Conservation (phyloP, 2,113 vertebrate genomes). For the Bos indicus region DNA sequence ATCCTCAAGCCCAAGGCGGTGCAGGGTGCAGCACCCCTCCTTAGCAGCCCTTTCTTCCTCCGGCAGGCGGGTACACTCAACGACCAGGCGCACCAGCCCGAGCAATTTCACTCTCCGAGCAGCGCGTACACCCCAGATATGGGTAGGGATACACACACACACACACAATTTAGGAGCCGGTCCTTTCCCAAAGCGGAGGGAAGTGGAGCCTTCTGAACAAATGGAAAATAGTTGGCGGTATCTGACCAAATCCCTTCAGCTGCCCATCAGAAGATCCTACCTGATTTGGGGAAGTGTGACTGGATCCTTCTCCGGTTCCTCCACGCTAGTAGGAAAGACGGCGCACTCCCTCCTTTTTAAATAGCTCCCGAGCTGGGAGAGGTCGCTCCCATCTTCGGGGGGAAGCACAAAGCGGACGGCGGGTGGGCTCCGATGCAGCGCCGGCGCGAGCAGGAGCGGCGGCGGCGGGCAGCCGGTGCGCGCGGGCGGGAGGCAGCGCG, state of each 20-base stretch:
- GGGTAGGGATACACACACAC: neutral
- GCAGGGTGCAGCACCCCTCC: conserved; percentile 56
- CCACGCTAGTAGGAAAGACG: neutral
- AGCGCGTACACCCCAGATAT: conserved; percentile 13
- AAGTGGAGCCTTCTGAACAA: neutral
- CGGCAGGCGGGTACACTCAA: neutral
- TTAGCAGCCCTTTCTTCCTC: neutral
- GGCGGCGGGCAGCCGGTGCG: conserved; percentile 35
- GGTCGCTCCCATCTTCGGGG: conserved; percentile 65
- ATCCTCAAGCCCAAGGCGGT: neutral
- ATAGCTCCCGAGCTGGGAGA: conserved; percentile 55
- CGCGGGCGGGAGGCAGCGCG: conserved; percentile 58
- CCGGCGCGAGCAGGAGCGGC: conserved; percentile 49
- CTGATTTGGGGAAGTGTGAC: conserved; percentile 50
- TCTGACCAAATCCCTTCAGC: neutral
- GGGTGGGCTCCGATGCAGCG: conserved; percentile 46
- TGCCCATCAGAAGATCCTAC: conserved; percentile 36
- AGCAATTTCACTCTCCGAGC: neutral
- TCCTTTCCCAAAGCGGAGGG: neutral
- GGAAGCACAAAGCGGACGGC: conserved; percentile 62
- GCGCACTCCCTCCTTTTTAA: conserved; percentile 47
- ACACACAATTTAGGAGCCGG: neutral
- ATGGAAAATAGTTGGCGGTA: neutral
- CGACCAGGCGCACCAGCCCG: conserved; percentile 20
- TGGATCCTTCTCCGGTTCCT: neutral